Evolutionary conservation across 2,797 vertebrate genomes (phyloP).

Genomic region (Neostethus bicornis): DNA sequence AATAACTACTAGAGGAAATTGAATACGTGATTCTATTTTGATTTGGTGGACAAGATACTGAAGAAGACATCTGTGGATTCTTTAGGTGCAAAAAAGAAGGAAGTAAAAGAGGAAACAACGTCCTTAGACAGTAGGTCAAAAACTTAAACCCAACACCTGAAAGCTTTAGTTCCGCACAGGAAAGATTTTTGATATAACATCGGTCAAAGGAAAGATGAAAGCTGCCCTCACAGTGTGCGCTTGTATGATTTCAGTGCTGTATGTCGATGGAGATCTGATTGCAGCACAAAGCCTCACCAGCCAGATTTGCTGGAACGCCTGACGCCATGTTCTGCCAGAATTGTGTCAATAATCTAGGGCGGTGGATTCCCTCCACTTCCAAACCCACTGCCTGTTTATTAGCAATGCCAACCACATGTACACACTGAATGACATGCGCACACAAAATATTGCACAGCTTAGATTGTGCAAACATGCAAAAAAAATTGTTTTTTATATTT

Average conservation of each 20-base stretch:
- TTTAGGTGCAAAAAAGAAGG: conserved; percentile 10
- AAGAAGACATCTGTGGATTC: conserved; percentile 12
- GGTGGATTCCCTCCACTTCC: conserved; percentile 66
- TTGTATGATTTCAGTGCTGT: conserved; percentile 49
- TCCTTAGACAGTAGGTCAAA: conserved; percentile 12
- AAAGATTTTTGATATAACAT: no score
- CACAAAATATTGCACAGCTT: conserved; percentile 27
- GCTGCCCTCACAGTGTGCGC: conserved; percentile 40
- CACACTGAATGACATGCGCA: conserved; percentile 29
- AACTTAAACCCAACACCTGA: conserved; percentile 36
- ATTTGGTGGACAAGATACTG: conserved; percentile 31
- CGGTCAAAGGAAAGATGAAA: no score
- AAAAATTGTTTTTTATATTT: no score
- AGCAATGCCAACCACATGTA: conserved; percentile 55
- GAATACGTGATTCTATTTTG: conserved; percentile 35
- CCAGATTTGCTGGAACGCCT: conserved; percentile 66
- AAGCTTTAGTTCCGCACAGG: conserved; percentile 27
- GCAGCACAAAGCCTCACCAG: conserved; percentile 52
- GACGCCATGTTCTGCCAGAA: conserved; percentile 62
- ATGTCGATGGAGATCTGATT: conserved; percentile 60
- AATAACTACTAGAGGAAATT: conserved; percentile 51
- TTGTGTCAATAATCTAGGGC: conserved; percentile 77
- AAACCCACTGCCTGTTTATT: conserved; percentile 66
- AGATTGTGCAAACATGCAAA: conserved; percentile 21
- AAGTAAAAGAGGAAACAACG: conserved; percentile 27